Evolutionary conservation across 2,888 invertebrate species (phyloP).

Genomic region (Ptilodon capucinus): DNA sequence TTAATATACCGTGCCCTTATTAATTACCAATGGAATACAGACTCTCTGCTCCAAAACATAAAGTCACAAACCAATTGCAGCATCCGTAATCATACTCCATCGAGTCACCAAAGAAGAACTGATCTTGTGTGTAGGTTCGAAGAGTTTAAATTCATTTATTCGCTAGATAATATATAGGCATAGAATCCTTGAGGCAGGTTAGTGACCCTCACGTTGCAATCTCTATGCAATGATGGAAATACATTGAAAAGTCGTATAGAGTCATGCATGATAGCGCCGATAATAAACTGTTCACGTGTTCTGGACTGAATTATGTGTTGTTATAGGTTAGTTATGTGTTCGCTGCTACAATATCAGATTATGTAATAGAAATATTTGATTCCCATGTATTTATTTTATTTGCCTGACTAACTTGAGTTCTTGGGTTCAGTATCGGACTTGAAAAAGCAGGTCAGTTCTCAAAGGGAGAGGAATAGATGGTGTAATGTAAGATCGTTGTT

Average conservation of each 20-base stretch:
- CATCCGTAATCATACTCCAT: background rate
- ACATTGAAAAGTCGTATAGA: slow-evolving; percentile 21
- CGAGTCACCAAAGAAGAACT: background rate
- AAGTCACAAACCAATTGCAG: slow-evolving; percentile 7
- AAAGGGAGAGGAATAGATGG: too few species aligned
- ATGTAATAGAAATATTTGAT: background rate
- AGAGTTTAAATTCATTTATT: background rate
- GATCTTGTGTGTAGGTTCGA: background rate
- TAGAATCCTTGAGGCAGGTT: slow-evolving; percentile 60
- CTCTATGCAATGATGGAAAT: slow-evolving; percentile 34
- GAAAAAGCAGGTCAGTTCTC: too few species aligned
- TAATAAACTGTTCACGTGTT: background rate
- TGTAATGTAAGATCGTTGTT: too few species aligned
- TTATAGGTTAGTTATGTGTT: background rate
- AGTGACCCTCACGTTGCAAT: slow-evolving; percentile 50
- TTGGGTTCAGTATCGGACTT: too few species aligned
- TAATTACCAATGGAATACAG: slow-evolving; percentile 3
- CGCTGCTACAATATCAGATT: background rate
- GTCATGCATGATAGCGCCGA: slow-evolving; percentile 21
- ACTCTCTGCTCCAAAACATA: background rate
- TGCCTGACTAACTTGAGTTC: too few species aligned
- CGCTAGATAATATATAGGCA: background rate
- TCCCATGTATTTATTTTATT: background rate
- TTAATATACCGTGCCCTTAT: background rate
- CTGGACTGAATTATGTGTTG: background rate